A percentile compares a stretch with the other conserved stretches of the same genome.
Conservation (phyloP, 2,113 vertebrate genomes). For the Suricata suricatta region DNA sequence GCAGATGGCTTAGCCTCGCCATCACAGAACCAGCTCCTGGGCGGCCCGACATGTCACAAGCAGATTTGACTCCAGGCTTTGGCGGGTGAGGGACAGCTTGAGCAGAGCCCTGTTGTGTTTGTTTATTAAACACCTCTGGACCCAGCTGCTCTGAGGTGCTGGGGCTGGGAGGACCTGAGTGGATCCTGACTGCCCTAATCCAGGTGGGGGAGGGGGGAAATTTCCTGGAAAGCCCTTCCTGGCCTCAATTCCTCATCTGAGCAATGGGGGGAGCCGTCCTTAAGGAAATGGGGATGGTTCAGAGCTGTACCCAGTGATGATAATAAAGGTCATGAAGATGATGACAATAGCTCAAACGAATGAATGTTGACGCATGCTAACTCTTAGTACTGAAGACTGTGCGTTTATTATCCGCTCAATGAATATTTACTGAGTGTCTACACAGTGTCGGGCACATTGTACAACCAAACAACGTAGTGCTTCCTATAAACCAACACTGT, state of each 20-base stretch:
- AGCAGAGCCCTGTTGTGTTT: not conserved
- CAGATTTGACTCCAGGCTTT: slow-evolving; percentile 55
- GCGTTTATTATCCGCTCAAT: not conserved
- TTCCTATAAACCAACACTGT: not conserved
- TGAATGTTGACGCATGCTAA: not conserved
- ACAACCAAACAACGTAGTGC: not conserved
- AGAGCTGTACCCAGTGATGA: not conserved
- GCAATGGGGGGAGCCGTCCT: not conserved
- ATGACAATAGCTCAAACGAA: not conserved
- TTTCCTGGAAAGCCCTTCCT: not conserved
- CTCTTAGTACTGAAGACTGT: not conserved
- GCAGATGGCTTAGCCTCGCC: slow-evolving; percentile 66
- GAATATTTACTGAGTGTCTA: not conserved
- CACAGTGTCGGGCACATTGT: not conserved
- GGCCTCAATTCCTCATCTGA: not conserved
- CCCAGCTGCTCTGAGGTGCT: not conserved
- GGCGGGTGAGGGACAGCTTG: not conserved
- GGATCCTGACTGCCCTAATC: not conserved
- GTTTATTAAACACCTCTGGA: slow-evolving; percentile 62
- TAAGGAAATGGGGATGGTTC: not conserved
- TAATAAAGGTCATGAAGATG: not conserved
- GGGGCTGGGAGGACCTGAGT: not conserved
- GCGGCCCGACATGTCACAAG: not conserved
- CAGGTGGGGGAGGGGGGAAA: rapidly evolving
- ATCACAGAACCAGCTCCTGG: not conserved